Base-by-base conservation (phyloP, 2,888 invertebrate species). In the Troglohyphantes excavatus region DNA sequence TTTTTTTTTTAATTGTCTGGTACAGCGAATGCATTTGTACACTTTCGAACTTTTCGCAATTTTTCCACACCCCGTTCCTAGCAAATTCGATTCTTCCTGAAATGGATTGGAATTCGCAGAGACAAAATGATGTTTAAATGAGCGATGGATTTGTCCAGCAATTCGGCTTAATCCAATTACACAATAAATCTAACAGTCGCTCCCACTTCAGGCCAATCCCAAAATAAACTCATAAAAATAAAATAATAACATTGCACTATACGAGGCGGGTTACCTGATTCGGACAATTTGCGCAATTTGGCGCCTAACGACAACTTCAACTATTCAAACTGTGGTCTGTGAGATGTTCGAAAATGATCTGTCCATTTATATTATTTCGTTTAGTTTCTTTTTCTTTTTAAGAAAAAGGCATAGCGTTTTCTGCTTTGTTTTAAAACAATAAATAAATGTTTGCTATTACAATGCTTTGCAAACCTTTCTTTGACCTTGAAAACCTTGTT, bases 171-270 rank as follows among this genome's bases (percentile, higher is more conserved):
- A 88, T 88, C 88, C 82, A 88, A 88, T 88, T 88, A 88, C 82
- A 82, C 75, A 88, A 88, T 88, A 88, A 88, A 88, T 88, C 88
- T 88, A 88, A 82, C 67, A 29, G 82, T 88, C 88, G 67, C 87
- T 87, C 87, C 87, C 88, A 75, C 75, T 82, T 75, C 82, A 33
- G 72, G 33, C 79, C 82, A 29, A 46, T 68, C 82, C 75, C 43
- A 33, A 82, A 88, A 88, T 88, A 88, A 68, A 53, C 68, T 7
- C 33, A 59, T 59, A 76, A 83, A 82, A 73, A 65, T 53, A 70
- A 59, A n/a, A n/a, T n/a, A 72, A 65, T 29, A 72, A 46, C 39
- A 27, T 7, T 78, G 61, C 63, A 78, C 23, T 39, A 39, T 59
- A n/a, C 29, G 23, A 33, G 29, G 19, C 33, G 63, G 76, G 61